Evolutionary conservation across 1,140 invertebrate species (phyloP), one percentile per base, ranked within the genome.

Genomic region (Nephila pilipes): DNA sequence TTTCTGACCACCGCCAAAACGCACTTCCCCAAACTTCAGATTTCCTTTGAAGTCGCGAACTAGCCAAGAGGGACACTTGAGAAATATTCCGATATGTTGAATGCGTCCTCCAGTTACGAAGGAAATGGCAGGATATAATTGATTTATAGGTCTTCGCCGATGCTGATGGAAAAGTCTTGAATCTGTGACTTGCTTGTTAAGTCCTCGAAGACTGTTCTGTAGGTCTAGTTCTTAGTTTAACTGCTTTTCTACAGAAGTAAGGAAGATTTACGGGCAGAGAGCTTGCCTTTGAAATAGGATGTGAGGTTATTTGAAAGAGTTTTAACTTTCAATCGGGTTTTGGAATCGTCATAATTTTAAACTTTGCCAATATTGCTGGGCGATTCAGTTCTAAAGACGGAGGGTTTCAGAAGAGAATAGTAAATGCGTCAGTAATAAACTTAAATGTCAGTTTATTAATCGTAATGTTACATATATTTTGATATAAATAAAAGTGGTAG

Each of bases 141-240:
- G 88, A 90, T 90, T 90, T 90, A 90, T 90, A 90, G 88, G 88
- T 60, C 25, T 80, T 90, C 18, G 14, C 25, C 65, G 81, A 90
- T 55, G 36, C 79, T 89, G n/a, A 89, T 57, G 29, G 46, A 32
- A 89, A 55, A 69, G 54, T 89, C 36, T 89, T 32, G 69, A 1
- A 46, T 46, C 46, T 75, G 29, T 14, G 69, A 32, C 29, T 75
- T 32, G 69, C 5, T 18, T 75, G 29, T 32, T 32, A 75, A 75
- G 69, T 22, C 69, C 29, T 75, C 69, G 29, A 75, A 75, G 69
- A 75, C 69, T 29, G 69, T 18, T 46, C 46, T 10, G 12, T 36
- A 36, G 65, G 69, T 75, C 46, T 46, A 18, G 29, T 32, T 69
- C 29, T 32, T 18, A 75, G 69, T 75, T 75, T 65, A n/a, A 29